A percentile compares a stretch with the other conserved stretches of the same genome.
These are phyloP conservation scores for Melanocharis versteri DNA, from an alignment of 2,113 vertebrate species.

Conservation along the genomic window DNA sequence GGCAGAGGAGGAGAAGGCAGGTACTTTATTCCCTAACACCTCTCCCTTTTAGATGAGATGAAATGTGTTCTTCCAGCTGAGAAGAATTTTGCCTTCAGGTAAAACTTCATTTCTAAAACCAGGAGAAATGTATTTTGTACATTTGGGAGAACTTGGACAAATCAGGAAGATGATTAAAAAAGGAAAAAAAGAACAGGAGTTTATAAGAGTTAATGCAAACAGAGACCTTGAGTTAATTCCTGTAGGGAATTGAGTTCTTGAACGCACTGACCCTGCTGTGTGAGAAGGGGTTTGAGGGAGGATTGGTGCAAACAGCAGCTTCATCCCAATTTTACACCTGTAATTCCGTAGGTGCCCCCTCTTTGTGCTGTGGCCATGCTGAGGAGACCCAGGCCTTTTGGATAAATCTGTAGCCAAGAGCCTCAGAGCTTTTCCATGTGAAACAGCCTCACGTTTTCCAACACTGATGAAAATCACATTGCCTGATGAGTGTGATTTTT, in stretches of 20 bases:
- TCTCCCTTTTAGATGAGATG: neutral
- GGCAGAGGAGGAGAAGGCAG: neutral
- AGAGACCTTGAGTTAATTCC: neutral
- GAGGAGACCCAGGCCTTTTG: neutral
- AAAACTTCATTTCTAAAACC: neutral
- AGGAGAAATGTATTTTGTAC: neutral
- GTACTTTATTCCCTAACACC: neutral
- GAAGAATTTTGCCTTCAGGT: neutral
- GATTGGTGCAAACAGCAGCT: neutral
- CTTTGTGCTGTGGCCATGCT: neutral
- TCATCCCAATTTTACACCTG: neutral
- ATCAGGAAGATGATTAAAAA: neutral
- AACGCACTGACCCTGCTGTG: neutral
- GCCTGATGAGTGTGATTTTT: slow-evolving; percentile 17
- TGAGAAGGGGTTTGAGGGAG: neutral
- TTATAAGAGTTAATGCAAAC: neutral
- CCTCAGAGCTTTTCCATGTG: neutral
- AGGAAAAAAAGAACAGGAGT: neutral
- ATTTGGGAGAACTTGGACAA: neutral
- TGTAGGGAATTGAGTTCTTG: neutral
- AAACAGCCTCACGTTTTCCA: neutral
- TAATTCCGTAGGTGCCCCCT: neutral
- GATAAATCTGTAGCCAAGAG: neutral
- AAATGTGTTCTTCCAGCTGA: neutral
- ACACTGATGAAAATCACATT: neutral